phyloP scores from a whole-genome alignment of 2,888 invertebrate genomes.

The Folsomia manolachei region DNA sequence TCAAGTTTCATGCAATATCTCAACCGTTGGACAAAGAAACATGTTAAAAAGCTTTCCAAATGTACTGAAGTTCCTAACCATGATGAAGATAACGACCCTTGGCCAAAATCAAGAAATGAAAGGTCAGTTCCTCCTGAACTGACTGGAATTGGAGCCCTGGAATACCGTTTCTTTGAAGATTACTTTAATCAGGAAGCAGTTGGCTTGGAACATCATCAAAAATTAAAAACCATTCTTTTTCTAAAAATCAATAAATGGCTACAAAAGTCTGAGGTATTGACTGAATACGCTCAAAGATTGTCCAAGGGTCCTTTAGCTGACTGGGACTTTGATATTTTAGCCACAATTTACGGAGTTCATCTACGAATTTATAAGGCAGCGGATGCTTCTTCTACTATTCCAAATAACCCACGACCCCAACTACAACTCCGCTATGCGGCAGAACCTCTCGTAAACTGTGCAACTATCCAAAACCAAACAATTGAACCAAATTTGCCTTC shows the following conservation, averaged over 20 bases:
- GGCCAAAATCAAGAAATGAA: not conserved
- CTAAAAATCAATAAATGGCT: not conserved
- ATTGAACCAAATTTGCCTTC: too few relatives aligned
- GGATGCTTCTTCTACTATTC: not conserved
- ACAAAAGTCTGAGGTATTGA: not conserved
- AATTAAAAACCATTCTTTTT: not conserved
- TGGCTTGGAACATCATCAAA: not conserved
- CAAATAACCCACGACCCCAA: not conserved
- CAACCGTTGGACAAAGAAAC: not conserved
- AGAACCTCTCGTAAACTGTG: not conserved
- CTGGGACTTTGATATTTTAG: not conserved
- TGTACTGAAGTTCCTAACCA: not conserved
- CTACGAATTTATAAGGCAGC: not conserved
- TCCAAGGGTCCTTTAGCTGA: not conserved
- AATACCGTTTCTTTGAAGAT: not conserved
- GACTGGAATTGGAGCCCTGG: not conserved
- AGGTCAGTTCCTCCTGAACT: not conserved
- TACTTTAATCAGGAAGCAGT: not conserved
- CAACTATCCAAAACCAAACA: too few relatives aligned
- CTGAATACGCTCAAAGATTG: not conserved
- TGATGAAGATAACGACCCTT: not conserved
- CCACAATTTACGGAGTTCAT: not conserved
- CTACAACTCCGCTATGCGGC: not conserved
- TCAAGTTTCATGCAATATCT: not conserved
- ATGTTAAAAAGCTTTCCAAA: slow-evolving; percentile 3